A percentile compares a stretch with the other conserved stretches of the same genome.
Evolutionary conservation across 2,797 vertebrate genomes (phyloP).

Genomic region (Muraenolepis orangiensis): DNA sequence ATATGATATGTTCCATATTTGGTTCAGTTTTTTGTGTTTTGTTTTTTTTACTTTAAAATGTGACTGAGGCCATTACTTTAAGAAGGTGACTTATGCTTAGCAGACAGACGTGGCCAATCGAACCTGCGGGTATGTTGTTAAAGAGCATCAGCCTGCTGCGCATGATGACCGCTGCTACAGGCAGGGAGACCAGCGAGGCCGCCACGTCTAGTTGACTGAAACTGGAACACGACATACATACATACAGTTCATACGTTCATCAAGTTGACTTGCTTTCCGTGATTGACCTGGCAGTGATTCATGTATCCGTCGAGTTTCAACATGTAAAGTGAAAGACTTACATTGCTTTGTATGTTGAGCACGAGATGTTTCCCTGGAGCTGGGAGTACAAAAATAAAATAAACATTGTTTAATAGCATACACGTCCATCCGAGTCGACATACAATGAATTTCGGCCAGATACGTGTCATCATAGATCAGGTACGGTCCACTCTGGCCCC

Average conservation of each 20-base stretch:
- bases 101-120: too few relatives aligned
- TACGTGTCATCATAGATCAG: not conserved
- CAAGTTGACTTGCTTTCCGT: not conserved
- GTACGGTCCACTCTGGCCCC: too few relatives aligned
- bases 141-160: constrained; percentile 39
- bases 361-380: constrained; percentile 59
- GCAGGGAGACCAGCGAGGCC: constrained; percentile 19
- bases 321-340: constrained; percentile 44
- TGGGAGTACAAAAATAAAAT: constrained; percentile 17
- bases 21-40: too few relatives aligned
- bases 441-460: not conserved
- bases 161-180: constrained; percentile 32
- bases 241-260: not conserved
- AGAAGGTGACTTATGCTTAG: too few relatives aligned
- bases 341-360: constrained; percentile 60
- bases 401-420: not conserved
- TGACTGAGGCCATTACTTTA: too few relatives aligned
- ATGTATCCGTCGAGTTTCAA: not conserved
- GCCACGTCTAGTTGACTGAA: constrained; percentile 58
- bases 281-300: not conserved
- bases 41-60: too few relatives aligned
- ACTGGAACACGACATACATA: constrained; percentile 44
- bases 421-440: not conserved
- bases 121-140: constrained; percentile 51
- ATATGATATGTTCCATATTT: too few relatives aligned